These are phyloP conservation scores for Microhierax caerulescens DNA, from an alignment of 2,797 vertebrate genomes.

Conservation along the genomic window DNA sequence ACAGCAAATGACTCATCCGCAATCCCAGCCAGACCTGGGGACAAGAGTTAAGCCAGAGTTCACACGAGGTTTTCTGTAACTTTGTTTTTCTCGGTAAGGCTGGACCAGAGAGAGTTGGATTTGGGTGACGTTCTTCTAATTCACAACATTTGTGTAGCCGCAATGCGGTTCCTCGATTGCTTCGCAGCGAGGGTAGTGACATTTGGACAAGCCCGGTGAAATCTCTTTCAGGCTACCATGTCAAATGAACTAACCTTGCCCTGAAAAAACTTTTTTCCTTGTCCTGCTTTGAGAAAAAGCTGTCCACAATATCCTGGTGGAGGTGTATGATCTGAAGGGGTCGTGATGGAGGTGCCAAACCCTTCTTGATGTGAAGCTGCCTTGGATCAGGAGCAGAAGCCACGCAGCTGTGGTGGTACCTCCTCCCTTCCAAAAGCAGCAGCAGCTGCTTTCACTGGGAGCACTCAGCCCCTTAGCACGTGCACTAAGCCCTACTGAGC, in stretches of 20 bases:
- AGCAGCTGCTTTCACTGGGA: neutral
- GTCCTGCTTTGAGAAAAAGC: neutral
- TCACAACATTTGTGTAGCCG: neutral
- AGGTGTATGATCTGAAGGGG: neutral
- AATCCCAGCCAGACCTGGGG: neutral
- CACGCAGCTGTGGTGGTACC: rapidly evolving
- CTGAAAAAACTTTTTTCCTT: neutral
- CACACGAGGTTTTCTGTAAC: neutral
- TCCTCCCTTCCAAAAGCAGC: neutral
- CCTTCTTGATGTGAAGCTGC: rapidly evolving
- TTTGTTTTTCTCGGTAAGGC: neutral
- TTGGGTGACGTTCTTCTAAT: neutral
- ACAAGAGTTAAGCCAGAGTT: neutral
- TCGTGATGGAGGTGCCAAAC: neutral
- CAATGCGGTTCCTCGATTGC: neutral
- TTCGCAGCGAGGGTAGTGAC: neutral
- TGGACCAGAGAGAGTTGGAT: neutral
- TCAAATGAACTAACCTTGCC: neutral
- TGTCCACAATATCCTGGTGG: rapidly evolving
- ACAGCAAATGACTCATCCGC: neutral
- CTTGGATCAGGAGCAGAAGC: neutral
- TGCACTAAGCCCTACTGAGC: neutral
- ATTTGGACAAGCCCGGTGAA: neutral
- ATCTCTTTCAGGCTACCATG: neutral
- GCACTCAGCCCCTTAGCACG: rapidly evolving